A percentile compares a stretch with the other conserved stretches of the same genome.
These are phyloP conservation scores for Setophaga kirtlandii DNA, from an alignment of 2,113 vertebrate genomes.

Conservation along the genomic window DNA sequence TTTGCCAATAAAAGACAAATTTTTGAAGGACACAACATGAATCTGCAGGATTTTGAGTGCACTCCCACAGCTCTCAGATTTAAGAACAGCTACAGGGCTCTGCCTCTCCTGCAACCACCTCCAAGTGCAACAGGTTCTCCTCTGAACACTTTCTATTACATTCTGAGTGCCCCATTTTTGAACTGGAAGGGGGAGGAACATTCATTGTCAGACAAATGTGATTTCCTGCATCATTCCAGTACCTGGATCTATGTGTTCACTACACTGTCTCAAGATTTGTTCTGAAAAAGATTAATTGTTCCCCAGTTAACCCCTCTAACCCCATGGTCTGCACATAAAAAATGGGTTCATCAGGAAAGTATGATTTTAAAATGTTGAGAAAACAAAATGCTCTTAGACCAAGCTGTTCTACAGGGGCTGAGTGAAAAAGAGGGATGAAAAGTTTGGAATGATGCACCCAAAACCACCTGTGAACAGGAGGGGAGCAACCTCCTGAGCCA, in stretches of 20 bases:
- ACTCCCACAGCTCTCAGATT: not conserved
- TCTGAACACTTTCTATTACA: not conserved
- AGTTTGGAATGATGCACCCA: not conserved
- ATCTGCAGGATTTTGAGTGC: slow-evolving; percentile 8
- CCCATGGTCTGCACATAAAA: not conserved
- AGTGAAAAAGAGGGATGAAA: not conserved
- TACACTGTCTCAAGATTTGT: not conserved
- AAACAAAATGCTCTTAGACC: not conserved
- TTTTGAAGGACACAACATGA: slow-evolving; percentile 17
- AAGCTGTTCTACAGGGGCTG: not conserved
- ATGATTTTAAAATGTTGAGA: not conserved
- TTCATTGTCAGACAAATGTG: not conserved
- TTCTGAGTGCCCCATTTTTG: not conserved
- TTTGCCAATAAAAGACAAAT: slow-evolving; percentile 18
- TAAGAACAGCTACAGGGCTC: not conserved
- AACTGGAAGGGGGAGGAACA: not conserved
- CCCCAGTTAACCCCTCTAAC: not conserved
- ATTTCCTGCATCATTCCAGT: not conserved
- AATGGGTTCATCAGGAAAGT: not conserved
- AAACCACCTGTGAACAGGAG: not conserved
- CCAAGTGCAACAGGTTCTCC: slow-evolving; percentile 33
- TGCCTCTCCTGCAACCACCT: not conserved
- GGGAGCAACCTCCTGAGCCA: not conserved
- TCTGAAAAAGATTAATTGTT: not conserved
- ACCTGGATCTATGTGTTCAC: not conserved